Evolutionary conservation across 2,113 vertebrate species (phyloP).

Genomic region (Australoheros scitulus): DNA sequence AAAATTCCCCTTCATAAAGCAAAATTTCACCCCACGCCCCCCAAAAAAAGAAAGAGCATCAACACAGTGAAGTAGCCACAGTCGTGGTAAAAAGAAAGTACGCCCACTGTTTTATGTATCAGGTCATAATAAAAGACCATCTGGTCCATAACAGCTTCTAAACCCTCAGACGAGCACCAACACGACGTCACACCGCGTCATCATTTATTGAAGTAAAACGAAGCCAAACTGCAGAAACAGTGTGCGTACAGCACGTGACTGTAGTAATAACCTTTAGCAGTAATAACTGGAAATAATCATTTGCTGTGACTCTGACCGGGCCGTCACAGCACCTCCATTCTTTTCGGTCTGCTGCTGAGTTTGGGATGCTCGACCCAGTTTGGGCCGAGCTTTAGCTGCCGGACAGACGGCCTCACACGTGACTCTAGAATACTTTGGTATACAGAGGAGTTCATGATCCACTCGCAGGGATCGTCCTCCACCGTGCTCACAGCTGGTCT

Average conservation of each 20-base stretch:
- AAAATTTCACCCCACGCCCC: neutral
- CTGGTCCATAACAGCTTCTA: no score
- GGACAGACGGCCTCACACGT: rapidly evolving
- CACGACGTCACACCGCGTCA: neutral
- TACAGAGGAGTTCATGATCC: neutral
- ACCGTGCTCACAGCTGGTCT: neutral
- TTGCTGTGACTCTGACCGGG: neutral
- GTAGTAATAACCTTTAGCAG: neutral
- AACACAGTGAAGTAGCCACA: neutral
- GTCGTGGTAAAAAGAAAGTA: no score
- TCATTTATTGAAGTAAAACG: neutral
- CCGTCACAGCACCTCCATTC: no score
- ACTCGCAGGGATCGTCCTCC: neutral
- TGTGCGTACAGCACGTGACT: neutral
- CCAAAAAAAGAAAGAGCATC: neutral
- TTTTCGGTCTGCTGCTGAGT: no score
- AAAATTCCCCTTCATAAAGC: neutral
- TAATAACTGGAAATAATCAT: neutral
- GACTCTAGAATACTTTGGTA: neutral
- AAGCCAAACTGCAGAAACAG: rapidly evolving
- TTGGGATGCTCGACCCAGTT: rapidly evolving
- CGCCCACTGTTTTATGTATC: no score
- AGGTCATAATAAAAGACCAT: no score
- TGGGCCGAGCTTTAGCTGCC: rapidly evolving
- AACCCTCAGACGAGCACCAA: neutral